Percentiles rank a stretch among this genome's conserved stretches.
Conservation (phyloP, 2,888 invertebrate species). For the Frankliniella fusca region DNA sequence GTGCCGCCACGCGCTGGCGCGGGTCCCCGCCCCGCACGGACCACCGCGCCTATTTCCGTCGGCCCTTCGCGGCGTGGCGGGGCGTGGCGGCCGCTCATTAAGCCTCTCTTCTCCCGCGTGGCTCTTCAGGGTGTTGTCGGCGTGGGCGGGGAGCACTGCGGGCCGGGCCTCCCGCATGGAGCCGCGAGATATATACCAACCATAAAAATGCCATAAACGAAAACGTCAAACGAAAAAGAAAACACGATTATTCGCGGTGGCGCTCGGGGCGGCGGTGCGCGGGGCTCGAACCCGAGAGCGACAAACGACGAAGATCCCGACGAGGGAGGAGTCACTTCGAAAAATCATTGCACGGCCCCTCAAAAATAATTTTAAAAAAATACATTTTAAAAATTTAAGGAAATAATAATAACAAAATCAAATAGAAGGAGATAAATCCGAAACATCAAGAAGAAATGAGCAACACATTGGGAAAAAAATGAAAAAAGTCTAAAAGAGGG, state of each 20-base stretch:
- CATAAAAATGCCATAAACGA: neutral
- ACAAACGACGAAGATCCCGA: neutral
- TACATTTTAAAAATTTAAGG: too few species aligned
- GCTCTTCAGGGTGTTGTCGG: neutral
- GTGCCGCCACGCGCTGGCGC: too few species aligned
- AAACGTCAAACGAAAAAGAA: neutral
- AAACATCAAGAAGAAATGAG: too few species aligned
- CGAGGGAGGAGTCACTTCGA: neutral
- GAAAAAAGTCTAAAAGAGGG: too few species aligned
- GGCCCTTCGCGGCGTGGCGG: neutral
- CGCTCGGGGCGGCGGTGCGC: neutral
- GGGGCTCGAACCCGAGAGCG: neutral
- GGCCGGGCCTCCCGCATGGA: neutral
- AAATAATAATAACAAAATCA: too few species aligned
- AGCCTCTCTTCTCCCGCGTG: neutral
- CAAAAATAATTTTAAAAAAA: too few species aligned
- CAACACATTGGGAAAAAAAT: too few species aligned
- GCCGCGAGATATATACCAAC: neutral
- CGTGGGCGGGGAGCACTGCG: neutral
- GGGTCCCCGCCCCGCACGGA: neutral
- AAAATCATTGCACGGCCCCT: too few species aligned
- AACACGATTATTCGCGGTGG: neutral
- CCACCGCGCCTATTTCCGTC: conserved; percentile 11
- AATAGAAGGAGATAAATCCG: too few species aligned
- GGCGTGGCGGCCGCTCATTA: conserved; percentile 3